phyloP scores from a whole-genome alignment of 2,888 invertebrate genomes.

The Nomada fabriciana region DNA sequence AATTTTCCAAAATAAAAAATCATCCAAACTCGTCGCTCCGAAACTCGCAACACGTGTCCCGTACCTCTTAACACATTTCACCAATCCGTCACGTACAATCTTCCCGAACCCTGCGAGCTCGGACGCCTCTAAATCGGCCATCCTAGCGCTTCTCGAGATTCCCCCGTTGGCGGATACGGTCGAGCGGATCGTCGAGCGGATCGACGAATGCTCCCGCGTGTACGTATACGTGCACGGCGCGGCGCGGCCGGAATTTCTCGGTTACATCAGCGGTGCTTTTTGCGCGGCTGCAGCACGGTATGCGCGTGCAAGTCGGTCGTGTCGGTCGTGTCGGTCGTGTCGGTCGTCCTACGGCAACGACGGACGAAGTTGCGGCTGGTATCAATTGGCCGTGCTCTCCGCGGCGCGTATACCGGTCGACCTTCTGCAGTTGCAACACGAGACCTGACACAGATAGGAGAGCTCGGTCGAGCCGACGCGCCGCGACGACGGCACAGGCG shows the following conservation, averaged over 20 bases:
- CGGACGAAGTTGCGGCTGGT: slow-evolving; percentile 72
- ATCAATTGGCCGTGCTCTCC: slow-evolving; percentile 78
- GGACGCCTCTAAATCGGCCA: neutral
- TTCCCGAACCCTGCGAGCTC: no score
- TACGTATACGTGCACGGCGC: neutral
- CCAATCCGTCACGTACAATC: no score
- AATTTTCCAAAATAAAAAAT: no score
- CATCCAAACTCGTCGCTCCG: no score
- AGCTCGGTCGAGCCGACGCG: slow-evolving; percentile 52
- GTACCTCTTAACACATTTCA: no score
- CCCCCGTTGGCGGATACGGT: slow-evolving; percentile 17
- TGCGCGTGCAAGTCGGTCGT: slow-evolving; percentile 45
- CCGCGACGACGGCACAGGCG: slow-evolving; percentile 43
- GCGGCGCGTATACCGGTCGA: slow-evolving; percentile 81
- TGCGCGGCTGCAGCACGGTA: slow-evolving; percentile 49
- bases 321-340: slow-evolving; percentile 18
- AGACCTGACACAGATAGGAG: slow-evolving; percentile 83
- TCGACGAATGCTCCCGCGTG: neutral
- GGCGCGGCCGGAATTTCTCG: slow-evolving; percentile 66
- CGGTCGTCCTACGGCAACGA: slow-evolving; percentile 61
- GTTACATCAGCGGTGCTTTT: slow-evolving; percentile 71
- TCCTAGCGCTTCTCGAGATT: neutral
- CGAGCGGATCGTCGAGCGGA: slow-evolving; percentile 18
- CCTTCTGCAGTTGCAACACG: slow-evolving; percentile 83
- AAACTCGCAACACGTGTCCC: no score